Evolutionary conservation across 1,140 invertebrate species (phyloP).

Genomic region (Carcinoscorpius rotundicauda): DNA sequence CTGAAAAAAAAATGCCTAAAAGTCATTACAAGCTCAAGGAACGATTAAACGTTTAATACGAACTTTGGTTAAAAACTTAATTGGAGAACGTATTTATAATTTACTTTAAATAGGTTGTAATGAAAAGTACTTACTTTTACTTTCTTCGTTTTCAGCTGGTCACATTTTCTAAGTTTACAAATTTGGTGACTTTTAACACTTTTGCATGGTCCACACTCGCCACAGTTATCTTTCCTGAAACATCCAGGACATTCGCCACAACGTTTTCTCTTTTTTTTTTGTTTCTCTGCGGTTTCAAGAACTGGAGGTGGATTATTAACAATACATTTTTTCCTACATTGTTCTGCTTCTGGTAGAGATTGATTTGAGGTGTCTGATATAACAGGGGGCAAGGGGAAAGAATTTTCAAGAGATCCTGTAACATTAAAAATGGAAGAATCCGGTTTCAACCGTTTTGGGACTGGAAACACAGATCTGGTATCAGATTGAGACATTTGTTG

Average conservation of each 20-base stretch:
- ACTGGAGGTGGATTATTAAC: constrained; percentile 8
- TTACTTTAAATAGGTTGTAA: too few species aligned
- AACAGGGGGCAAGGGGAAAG: constrained; percentile 26
- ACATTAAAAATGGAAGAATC: constrained; percentile 11
- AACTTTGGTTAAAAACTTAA: too few species aligned
- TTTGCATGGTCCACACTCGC: constrained; percentile 87
- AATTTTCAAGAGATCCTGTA: constrained; percentile 18
- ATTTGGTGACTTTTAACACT: constrained; percentile 65
- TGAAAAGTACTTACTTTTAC: constrained; percentile 22
- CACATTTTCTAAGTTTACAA: constrained; percentile 86
- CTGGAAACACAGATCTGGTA: constrained; percentile 2
- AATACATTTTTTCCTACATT: constrained; percentile 7
- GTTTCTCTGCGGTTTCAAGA: constrained; percentile 33
- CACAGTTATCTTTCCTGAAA: constrained; percentile 88
- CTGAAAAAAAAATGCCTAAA: too few species aligned
- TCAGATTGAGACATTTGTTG: too few species aligned
- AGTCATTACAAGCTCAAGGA: too few species aligned
- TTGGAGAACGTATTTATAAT: too few species aligned
- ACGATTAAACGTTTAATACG: too few species aligned
- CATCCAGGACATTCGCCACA: constrained; percentile 90
- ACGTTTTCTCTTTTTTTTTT: constrained; percentile 85
- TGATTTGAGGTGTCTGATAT: constrained; percentile 21
- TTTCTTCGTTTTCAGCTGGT: constrained; percentile 35
- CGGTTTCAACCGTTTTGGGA: constrained; percentile 14
- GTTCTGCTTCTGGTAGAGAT: constrained; percentile 14